These are phyloP conservation scores for Trichopria drosophilae DNA, from an alignment of 2,888 invertebrate species.

Conservation along the genomic window DNA sequence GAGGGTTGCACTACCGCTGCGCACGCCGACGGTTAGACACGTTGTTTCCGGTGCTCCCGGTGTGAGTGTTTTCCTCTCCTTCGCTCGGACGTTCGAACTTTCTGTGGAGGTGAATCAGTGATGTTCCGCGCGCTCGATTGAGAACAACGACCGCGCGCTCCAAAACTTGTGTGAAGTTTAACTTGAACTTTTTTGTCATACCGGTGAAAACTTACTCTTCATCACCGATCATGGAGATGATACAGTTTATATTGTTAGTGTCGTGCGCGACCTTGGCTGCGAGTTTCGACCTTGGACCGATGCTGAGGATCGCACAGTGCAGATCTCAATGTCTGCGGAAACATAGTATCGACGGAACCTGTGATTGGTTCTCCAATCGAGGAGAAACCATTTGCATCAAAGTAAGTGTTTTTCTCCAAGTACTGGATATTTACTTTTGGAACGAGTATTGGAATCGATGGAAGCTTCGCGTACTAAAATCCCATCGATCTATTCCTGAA, in stretches of 20 bases:
- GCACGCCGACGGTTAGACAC: slow-evolving; percentile 27
- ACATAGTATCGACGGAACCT: slow-evolving; percentile 48
- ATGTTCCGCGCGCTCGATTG: slow-evolving; percentile 26
- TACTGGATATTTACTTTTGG: slow-evolving; percentile 1
- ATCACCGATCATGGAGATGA: slow-evolving; percentile 40
- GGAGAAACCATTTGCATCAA: slow-evolving; percentile 47
- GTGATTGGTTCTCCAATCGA: slow-evolving; percentile 48
- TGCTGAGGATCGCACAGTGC: slow-evolving; percentile 53
- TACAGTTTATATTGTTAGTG: slow-evolving; percentile 39
- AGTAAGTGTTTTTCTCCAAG: slow-evolving; percentile 40
- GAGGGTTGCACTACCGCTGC: slow-evolving; percentile 35
- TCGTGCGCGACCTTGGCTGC: slow-evolving; percentile 40
- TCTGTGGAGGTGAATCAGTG: slow-evolving; percentile 24
- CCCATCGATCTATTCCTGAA: too few species aligned
- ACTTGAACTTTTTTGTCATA: too few species aligned
- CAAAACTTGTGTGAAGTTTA: too few species aligned
- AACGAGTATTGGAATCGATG: slow-evolving; percentile 21
- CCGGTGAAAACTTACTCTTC: too few species aligned
- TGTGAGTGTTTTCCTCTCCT: slow-evolving; percentile 1
- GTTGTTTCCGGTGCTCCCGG: not conserved
- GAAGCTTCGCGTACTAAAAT: too few species aligned
- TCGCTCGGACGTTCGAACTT: slow-evolving; percentile 5
- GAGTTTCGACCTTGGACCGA: slow-evolving; percentile 52
- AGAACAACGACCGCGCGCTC: slow-evolving; percentile 32
- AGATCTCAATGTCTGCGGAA: slow-evolving; percentile 51